Evolutionary conservation across 2,888 invertebrate species (phyloP).

Genomic region (Diploptera punctata): DNA sequence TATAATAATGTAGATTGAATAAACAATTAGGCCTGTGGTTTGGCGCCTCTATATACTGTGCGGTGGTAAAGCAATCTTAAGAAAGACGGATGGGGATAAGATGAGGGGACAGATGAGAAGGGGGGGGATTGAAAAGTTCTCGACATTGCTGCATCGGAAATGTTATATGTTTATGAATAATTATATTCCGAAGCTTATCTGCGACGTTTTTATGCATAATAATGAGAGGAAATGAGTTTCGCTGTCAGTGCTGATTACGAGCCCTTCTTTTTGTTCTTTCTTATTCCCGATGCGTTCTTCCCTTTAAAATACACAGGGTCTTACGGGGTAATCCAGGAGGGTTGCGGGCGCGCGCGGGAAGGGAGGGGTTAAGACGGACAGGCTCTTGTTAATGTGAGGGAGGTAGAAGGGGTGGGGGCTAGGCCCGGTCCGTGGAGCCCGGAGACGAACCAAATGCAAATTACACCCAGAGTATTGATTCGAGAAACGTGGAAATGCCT

Average conservation of each 20-base stretch:
- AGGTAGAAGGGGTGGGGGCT: conserved; percentile 26
- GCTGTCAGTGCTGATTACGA: conserved; percentile 31
- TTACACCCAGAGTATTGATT: conserved; percentile 41
- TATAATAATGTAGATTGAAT: too few relatives aligned
- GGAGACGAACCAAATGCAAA: conserved; percentile 43
- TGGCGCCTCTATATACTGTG: too few relatives aligned
- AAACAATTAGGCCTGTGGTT: too few relatives aligned
- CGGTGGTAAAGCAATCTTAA: too few relatives aligned
- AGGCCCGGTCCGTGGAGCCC: conserved; percentile 32
- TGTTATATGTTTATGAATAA: conserved; percentile 17
- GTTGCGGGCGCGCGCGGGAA: conserved; percentile 1
- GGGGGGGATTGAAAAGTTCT: too few relatives aligned
- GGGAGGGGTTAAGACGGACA: conserved; percentile 38
- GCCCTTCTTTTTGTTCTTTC: conserved; percentile 24
- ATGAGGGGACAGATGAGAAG: too few relatives aligned
- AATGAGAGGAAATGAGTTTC: conserved; percentile 34
- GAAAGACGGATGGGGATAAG: too few relatives aligned
- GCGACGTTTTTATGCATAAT: conserved; percentile 4
- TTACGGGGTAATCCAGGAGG: conserved; percentile 31
- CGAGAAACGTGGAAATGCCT: conserved; percentile 42
- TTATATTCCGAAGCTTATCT: conserved; percentile 8
- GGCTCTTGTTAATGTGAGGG: conserved; percentile 41
- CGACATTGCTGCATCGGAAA: background rate
- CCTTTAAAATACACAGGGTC: conserved; percentile 31
- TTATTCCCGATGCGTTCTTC: conserved; percentile 16